A percentile compares a stretch with the other conserved stretches of the same genome.
Evolutionary conservation across 2,888 invertebrate genomes (phyloP).

Genomic region (Gasteruption jaculator): DNA sequence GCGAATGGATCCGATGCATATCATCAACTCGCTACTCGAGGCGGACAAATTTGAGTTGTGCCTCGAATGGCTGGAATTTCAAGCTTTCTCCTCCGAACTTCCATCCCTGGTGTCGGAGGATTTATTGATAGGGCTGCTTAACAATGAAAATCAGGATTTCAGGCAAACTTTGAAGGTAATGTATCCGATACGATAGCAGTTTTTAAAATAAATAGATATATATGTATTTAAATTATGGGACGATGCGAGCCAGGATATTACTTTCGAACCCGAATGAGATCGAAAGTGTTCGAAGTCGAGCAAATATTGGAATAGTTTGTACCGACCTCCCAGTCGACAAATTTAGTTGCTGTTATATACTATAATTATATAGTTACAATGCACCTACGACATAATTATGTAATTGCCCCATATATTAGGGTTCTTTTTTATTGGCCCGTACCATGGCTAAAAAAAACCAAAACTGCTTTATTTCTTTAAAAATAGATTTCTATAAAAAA

Average conservation of each 20-base stretch:
- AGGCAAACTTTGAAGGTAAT: slow-evolving; percentile 39
- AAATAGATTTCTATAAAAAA: slow-evolving; percentile 2
- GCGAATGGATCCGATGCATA: slow-evolving; percentile 54
- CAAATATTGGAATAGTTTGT: too few species aligned
- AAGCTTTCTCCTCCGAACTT: slow-evolving; percentile 58
- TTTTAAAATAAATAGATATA: not conserved
- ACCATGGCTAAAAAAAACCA: not conserved
- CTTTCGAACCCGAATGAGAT: too few species aligned
- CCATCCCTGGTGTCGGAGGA: slow-evolving; percentile 56
- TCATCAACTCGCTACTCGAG: slow-evolving; percentile 57
- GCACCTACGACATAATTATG: too few species aligned
- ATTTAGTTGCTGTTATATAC: too few species aligned
- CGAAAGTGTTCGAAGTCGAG: too few species aligned
- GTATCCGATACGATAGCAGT: too few species aligned
- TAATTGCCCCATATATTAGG: too few species aligned
- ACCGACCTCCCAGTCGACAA: too few species aligned
- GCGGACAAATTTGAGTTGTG: slow-evolving; percentile 63
- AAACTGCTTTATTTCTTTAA: too few species aligned
- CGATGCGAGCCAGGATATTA: too few species aligned
- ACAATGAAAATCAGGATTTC: slow-evolving; percentile 43
- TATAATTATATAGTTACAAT: too few species aligned
- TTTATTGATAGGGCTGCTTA: slow-evolving; percentile 58
- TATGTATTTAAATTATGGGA: not conserved
- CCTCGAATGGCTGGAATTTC: slow-evolving; percentile 66
- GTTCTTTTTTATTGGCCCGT: too few species aligned